These are phyloP conservation scores for Apostichopus leukothele DNA, from an alignment of 53 echinoderm and acorn worm genomes.

Conservation along the genomic window DNA sequence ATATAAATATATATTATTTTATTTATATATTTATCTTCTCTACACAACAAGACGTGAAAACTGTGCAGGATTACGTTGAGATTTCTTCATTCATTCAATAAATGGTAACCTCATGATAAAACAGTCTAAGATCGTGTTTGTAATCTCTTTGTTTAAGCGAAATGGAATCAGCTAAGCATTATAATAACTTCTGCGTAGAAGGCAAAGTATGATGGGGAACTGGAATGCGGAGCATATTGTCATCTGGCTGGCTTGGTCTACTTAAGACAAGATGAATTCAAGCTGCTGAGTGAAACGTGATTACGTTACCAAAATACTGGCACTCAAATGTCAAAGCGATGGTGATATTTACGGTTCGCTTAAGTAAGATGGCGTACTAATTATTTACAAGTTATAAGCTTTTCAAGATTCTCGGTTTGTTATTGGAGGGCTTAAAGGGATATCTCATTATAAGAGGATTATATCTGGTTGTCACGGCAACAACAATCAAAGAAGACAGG, in stretches of 20 bases:
- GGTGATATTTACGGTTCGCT: slow-evolving; percentile 23
- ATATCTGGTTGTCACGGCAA: not conserved
- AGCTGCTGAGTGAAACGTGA: slow-evolving; percentile 29
- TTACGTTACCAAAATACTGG: slow-evolving; percentile 9
- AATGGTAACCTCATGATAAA: too few species aligned
- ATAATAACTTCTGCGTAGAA: not conserved
- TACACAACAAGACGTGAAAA: too few species aligned
- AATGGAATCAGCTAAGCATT: slow-evolving; percentile 15
- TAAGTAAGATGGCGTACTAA: slow-evolving; percentile 31
- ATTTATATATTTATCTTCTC: too few species aligned
- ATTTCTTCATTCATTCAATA: too few species aligned
- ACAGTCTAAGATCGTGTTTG: too few species aligned
- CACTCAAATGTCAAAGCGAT: slow-evolving; percentile 30
- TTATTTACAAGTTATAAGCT: slow-evolving; percentile 18
- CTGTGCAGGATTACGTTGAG: too few species aligned
- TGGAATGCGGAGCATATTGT: not conserved
- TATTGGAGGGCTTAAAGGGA: slow-evolving; percentile 16
- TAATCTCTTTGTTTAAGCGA: slow-evolving; percentile 37
- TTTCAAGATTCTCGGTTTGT: slow-evolving; percentile 12
- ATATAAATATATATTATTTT: too few species aligned
- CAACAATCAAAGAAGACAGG: not conserved
- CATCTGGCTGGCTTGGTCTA: slow-evolving; percentile 12
- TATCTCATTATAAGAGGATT: not conserved
- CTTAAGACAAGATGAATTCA: slow-evolving; percentile 25
- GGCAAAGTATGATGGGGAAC: not conserved